Base-by-base conservation (phyloP, 2,888 invertebrate species). In the Metallyticus violacea region DNA sequence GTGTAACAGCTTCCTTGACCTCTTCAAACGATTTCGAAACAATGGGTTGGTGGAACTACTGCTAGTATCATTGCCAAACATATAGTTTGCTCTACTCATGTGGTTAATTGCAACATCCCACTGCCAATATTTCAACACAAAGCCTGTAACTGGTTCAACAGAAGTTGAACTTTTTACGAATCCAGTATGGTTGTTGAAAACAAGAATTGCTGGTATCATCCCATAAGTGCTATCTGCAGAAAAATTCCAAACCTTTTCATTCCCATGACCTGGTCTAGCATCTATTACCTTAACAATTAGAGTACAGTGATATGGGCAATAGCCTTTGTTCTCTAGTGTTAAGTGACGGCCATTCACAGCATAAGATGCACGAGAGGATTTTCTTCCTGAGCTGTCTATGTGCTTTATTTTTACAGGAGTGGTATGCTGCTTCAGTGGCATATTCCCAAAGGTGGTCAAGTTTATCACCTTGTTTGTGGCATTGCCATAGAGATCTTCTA, bases 61-160 rank as follows among this genome's bases (percentile, higher is more conserved):
- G 78, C 81, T 85, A 26, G 76, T 28, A 27, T 79, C 79, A 29
- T 81, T 26, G 27, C 28, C 79, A 6, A 77, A 40, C 9, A 81
- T 82, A 22, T 62, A 28, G 15, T 26, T 9, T n/a, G 28, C 76
- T 76, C 76, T 26, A n/a, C 26, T 7, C 25, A 83, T 29, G 9
- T 77, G 83, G 28, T 25, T 28, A 28, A 76, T 40, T 22, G 30
- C 80, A 15, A 83, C n/a, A 85, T 83, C 87, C 96, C 96, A 97
- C 90, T 96, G 95, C 97, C 97, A 97, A 91, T 96, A 95, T 92
- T 97, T 97, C 89, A 97, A 92, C 26, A 96, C 95, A 91, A 96
- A 97, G 0, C 97, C 97, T 85, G 94, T 93, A 88, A 96, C 93
- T 82, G 94, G 86, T 26, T 87, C 85, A 3, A 85, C 81, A 2